Conservation (phyloP, 2,888 invertebrate genomes). For the Harpagoxenus sublaevis region DNA sequence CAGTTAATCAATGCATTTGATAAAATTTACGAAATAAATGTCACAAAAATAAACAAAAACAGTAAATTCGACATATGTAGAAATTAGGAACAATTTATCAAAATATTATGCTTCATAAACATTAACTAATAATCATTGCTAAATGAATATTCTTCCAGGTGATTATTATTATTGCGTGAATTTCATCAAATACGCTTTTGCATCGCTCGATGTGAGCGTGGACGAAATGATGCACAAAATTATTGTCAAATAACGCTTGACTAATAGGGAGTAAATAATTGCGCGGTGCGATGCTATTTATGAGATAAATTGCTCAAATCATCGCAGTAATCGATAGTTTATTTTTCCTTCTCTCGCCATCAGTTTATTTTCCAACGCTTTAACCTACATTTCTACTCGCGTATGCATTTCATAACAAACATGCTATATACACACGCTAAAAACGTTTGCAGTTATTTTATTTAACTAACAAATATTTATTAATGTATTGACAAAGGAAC, state of each 20-base stretch:
- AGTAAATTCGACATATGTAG: neutral
- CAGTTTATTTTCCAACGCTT: slow-evolving; percentile 30
- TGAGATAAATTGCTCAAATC: slow-evolving; percentile 57
- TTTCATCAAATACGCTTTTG: slow-evolving; percentile 45
- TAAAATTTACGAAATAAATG: neutral
- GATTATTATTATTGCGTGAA: slow-evolving; percentile 37
- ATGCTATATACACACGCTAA: neutral
- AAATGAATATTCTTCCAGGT: slow-evolving; percentile 40
- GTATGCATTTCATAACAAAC: slow-evolving; percentile 29
- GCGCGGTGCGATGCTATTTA: slow-evolving; percentile 41
- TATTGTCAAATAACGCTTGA: slow-evolving; percentile 55
- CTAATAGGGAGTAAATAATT: slow-evolving; percentile 58
- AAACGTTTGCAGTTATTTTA: slow-evolving; percentile 7
- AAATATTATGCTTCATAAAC: slow-evolving; percentile 10
- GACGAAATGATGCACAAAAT: slow-evolving; percentile 52
- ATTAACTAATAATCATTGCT: slow-evolving; percentile 13
- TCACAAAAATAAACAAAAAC: neutral
- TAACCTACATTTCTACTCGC: neutral
- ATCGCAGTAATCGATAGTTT: slow-evolving; percentile 28
- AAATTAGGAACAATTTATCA: neutral
- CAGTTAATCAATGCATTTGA: neutral
- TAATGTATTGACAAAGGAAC: slow-evolving; percentile 8
- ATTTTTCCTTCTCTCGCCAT: slow-evolving; percentile 29
- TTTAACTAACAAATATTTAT: slow-evolving; percentile 29
- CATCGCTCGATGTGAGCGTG: slow-evolving; percentile 14